Conservation (phyloP, 2,113 vertebrate genomes). For the Leucosticte australis region DNA sequence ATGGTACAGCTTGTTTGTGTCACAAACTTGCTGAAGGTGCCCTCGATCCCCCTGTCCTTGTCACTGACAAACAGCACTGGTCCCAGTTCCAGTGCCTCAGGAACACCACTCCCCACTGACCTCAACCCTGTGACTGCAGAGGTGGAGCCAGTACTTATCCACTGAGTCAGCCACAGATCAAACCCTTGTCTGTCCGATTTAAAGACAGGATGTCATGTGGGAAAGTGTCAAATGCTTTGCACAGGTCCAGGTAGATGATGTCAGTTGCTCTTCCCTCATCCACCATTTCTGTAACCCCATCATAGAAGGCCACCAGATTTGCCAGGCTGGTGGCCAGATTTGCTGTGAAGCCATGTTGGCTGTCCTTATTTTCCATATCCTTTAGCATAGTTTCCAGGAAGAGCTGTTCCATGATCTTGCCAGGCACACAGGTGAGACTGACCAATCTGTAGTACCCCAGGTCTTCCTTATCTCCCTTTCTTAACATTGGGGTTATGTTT, state of each 20-base stretch:
- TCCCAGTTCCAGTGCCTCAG: not conserved
- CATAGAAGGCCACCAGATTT: not conserved
- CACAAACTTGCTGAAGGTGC: not conserved
- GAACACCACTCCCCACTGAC: not conserved
- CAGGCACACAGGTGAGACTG: not conserved
- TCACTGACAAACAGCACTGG: not conserved
- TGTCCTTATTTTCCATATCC: not conserved
- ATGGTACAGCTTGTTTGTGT: no score
- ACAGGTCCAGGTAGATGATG: not conserved
- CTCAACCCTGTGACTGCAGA: not conserved
- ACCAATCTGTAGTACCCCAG: not conserved
- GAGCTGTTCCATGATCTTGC: not conserved
- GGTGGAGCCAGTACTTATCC: not conserved
- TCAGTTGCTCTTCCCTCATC: not conserved
- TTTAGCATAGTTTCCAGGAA: not conserved
- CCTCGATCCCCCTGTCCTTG: not conserved
- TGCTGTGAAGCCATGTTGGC: not conserved
- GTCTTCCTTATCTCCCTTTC: not conserved
- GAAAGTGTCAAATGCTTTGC: not conserved
- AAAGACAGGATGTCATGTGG: not conserved
- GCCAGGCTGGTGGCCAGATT: not conserved
- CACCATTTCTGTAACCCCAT: not conserved
- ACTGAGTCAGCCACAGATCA: not conserved
- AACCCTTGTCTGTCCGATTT: not conserved
- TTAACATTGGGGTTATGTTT: accelerated